A percentile compares a stretch with the other conserved stretches of the same genome.
Conservation (phyloP, 2,888 invertebrate species). For the Patella depressa region DNA sequence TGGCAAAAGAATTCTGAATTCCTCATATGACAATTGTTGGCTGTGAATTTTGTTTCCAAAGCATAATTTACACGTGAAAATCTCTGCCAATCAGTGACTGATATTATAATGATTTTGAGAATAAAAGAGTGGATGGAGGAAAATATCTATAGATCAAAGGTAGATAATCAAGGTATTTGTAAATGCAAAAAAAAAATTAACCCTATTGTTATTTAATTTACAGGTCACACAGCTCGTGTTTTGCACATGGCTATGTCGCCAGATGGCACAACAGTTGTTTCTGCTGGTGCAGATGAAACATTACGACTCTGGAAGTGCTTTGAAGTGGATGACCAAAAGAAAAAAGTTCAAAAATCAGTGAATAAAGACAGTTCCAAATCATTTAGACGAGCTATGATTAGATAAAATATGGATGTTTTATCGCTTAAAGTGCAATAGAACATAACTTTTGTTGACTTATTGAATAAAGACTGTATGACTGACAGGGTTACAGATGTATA, state of each 20-base stretch:
- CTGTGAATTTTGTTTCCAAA: too few species aligned
- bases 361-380: slow-evolving; percentile 39
- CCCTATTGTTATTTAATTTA: background rate
- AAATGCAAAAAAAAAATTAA: too few species aligned
- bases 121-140: too few species aligned
- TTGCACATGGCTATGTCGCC: slow-evolving; percentile 94
- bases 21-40: too few species aligned
- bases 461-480: background rate
- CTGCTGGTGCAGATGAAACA: slow-evolving; percentile 96
- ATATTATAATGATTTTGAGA: too few species aligned
- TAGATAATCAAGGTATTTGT: too few species aligned
- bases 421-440: background rate
- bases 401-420: slow-evolving; percentile 13
- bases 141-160: too few species aligned
- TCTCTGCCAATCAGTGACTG: too few species aligned
- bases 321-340: slow-evolving; percentile 61
- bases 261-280: slow-evolving; percentile 91
- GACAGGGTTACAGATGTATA: background rate
- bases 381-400: slow-evolving; percentile 23
- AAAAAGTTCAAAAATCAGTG: slow-evolving; percentile 53
- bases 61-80: too few species aligned
- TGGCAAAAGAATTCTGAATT: too few species aligned
- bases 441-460: background rate
- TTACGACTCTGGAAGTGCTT: slow-evolving; percentile 97
- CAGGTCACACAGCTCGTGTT: slow-evolving; percentile 90